Conservation (phyloP, 2,797 vertebrate species). For the Dendrocincla tyrannina region DNA sequence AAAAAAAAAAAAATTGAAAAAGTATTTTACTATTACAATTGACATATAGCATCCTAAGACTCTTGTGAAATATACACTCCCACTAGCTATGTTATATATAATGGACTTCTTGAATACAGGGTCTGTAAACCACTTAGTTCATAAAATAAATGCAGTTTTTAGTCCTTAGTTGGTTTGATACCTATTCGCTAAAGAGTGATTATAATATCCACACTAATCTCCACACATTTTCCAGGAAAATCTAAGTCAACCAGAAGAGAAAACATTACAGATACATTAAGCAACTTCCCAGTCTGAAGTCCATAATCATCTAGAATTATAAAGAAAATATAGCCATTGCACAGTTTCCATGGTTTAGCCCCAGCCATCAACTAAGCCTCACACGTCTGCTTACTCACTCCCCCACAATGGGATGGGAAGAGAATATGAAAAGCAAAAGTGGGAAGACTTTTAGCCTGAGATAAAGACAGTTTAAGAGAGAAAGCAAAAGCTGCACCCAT, state of each 20-base stretch:
- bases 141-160: not conserved
- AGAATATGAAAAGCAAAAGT: not conserved
- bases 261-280: not conserved
- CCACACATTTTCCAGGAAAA: not conserved
- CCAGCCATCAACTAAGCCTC: not conserved
- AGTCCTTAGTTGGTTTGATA: not conserved
- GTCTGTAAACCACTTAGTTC: not conserved
- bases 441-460: not conserved
- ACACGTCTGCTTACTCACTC: not conserved
- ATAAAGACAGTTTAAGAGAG: not conserved
- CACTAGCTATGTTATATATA: not conserved
- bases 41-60: not conserved
- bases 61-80: not conserved
- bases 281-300: not conserved
- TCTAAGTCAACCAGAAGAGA: not conserved
- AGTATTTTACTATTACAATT: not conserved
- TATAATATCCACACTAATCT: not conserved
- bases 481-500: not conserved
- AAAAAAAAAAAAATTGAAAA: not conserved
- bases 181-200: fast-evolving
- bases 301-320: not conserved
- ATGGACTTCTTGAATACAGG: not conserved
- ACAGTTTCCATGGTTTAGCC: not conserved
- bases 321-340: not conserved
- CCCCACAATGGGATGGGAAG: not conserved